A percentile compares a stretch with the other conserved stretches of the same genome.
Evolutionary conservation across 2,113 vertebrate genomes (phyloP).

Genomic region (Zosterops pallidus): DNA sequence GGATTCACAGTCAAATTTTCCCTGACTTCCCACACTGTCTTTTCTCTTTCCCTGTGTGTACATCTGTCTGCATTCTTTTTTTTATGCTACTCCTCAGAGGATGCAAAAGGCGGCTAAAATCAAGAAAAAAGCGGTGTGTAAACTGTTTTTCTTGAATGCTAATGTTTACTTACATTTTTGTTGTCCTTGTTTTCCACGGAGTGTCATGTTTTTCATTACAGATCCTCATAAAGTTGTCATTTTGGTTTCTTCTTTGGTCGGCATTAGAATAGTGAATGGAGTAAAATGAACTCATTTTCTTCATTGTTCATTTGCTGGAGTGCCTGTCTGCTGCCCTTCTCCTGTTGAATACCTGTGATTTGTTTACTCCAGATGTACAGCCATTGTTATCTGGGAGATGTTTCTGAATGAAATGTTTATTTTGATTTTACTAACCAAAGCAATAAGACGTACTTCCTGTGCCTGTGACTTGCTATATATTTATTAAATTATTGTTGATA

Average conservation of each 20-base stretch:
- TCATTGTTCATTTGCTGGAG: neutral
- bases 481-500: neutral
- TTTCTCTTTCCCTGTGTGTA: constrained; percentile 45
- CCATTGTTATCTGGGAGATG: neutral
- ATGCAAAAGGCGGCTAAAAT: constrained; percentile 99
- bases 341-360: neutral
- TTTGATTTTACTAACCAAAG: neutral
- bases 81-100: constrained; percentile 87
- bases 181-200: constrained; percentile 21
- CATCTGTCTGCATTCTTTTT: constrained; percentile 79
- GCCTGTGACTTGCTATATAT: neutral
- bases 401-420: neutral
- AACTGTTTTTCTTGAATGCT: constrained; percentile 71
- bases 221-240: neutral
- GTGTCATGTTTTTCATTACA: neutral
- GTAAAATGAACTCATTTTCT: neutral
- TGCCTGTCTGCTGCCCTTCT: neutral
- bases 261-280: neutral
- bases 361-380: neutral
- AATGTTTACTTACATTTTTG: neutral
- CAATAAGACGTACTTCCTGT: neutral
- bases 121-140: constrained; percentile 99
- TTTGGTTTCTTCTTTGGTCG: neutral
- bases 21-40: constrained; percentile 17
- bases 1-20: neutral